phyloP scores from a whole-genome alignment of 2,888 invertebrate genomes.

The Parnassius apollo region DNA sequence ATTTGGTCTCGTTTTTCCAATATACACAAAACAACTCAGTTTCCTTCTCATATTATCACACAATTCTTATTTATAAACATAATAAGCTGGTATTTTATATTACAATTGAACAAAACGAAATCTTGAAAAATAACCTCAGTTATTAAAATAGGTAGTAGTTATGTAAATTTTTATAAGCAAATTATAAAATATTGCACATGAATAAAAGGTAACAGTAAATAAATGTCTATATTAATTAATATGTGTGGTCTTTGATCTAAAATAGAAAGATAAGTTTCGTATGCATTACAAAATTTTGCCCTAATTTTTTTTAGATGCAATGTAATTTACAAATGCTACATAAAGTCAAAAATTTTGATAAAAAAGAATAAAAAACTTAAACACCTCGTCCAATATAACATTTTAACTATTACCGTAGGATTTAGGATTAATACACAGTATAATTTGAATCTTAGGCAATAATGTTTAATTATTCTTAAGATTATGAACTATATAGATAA shows the following conservation, averaged over 20 bases:
- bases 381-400: conserved; percentile 11
- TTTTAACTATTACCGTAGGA: conserved; percentile 3
- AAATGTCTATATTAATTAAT: background rate
- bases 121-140: background rate
- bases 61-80: background rate
- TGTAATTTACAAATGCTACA: background rate
- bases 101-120: background rate
- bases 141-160: background rate
- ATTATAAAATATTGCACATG: conserved; percentile 19
- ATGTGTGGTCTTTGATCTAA: too few relatives aligned
- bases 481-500: conserved; percentile 34
- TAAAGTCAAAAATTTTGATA: background rate
- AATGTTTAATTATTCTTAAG: conserved; percentile 30
- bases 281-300: too few relatives aligned
- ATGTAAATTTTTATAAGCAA: background rate
- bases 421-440: conserved; percentile 18
- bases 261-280: too few relatives aligned
- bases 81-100: background rate
- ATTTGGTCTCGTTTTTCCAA: conserved; percentile 9
- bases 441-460: conserved; percentile 30
- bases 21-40: background rate
- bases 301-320: background rate
- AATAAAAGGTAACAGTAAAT: background rate
- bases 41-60: conserved; percentile 8
- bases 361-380: too few relatives aligned